Evolutionary conservation across 1,140 invertebrate species (phyloP).

Genomic region (Drosophila lacteicornis): DNA sequence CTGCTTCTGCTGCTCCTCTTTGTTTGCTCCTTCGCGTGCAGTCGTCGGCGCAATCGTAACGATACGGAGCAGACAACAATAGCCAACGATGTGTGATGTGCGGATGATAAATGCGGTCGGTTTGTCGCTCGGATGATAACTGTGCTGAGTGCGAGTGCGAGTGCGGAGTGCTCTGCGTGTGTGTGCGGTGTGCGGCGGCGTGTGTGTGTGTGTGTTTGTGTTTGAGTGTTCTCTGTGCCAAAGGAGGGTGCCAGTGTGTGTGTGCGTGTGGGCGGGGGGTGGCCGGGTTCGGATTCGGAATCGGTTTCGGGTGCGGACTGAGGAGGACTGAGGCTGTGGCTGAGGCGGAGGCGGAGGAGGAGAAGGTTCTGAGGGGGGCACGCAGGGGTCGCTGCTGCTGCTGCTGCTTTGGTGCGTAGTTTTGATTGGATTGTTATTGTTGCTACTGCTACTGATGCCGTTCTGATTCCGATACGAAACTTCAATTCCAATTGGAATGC

Average conservation of each 20-base stretch:
- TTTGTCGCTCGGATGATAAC: slow-evolving; percentile 54
- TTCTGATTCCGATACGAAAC: neutral
- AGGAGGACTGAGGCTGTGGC: neutral
- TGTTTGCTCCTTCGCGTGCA: slow-evolving; percentile 44
- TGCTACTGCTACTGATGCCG: neutral
- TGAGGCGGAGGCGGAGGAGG: neutral
- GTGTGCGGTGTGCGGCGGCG: neutral
- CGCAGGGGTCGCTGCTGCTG: neutral
- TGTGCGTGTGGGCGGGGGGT: slow-evolving; percentile 16
- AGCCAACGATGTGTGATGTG: slow-evolving; percentile 73
- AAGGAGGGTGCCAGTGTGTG: slow-evolving; percentile 26
- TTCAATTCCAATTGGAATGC: slow-evolving; percentile 17
- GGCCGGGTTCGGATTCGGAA: slow-evolving; percentile 53
- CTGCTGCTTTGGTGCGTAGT: slow-evolving; percentile 8
- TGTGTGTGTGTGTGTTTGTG: slow-evolving; percentile 16
- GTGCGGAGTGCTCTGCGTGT: slow-evolving; percentile 14
- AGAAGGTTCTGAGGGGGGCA: neutral
- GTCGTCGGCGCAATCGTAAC: slow-evolving; percentile 25
- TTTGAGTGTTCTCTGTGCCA: slow-evolving; percentile 32
- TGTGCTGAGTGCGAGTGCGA: slow-evolving; percentile 10
- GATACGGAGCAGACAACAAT: slow-evolving; percentile 75
- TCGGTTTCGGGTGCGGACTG: slow-evolving; percentile 37
- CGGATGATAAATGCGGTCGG: slow-evolving; percentile 59
- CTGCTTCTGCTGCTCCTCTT: slow-evolving; percentile 21
- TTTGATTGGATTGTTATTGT: slow-evolving; percentile 19